These are phyloP conservation scores for Chloebia gouldiae DNA, from an alignment of 2,113 vertebrate species.

Conservation along the genomic window DNA sequence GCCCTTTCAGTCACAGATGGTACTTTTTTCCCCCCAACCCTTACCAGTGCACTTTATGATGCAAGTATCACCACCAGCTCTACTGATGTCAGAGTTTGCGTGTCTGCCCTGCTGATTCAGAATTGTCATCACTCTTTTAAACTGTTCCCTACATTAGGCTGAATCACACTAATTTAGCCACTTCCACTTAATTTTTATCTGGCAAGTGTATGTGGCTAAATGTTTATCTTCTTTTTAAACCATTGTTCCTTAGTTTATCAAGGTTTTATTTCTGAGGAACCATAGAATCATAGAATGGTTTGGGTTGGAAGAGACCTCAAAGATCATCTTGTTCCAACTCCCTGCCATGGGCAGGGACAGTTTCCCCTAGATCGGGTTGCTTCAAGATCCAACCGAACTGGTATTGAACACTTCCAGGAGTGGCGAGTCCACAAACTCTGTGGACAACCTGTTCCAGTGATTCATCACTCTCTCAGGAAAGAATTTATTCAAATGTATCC, in stretches of 20 bases:
- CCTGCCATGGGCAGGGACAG: not conserved
- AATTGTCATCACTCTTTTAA: not conserved
- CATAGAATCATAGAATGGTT: not conserved
- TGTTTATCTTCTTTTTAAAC: not conserved
- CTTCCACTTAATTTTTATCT: not conserved
- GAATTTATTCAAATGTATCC: not conserved
- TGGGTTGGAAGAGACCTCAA: not conserved
- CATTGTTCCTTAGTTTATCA: not conserved
- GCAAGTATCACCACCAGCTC: not conserved
- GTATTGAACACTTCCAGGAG: not conserved
- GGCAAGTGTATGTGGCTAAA: not conserved
- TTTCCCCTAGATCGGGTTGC: not conserved
- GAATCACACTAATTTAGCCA: not conserved
- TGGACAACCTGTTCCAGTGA: not conserved
- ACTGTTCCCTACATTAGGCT: not conserved
- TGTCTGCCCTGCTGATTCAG: not conserved
- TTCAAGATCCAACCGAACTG: not conserved
- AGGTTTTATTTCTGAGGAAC: not conserved
- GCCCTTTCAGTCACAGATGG: accelerated
- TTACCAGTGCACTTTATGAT: not conserved
- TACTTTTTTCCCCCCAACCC: not conserved
- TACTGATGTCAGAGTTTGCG: not conserved
- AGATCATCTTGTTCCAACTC: not conserved
- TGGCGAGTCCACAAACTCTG: not conserved
- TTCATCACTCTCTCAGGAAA: not conserved